Base-by-base conservation (phyloP, 2,888 invertebrate species). In the Cryptophagus acutangulus region DNA sequence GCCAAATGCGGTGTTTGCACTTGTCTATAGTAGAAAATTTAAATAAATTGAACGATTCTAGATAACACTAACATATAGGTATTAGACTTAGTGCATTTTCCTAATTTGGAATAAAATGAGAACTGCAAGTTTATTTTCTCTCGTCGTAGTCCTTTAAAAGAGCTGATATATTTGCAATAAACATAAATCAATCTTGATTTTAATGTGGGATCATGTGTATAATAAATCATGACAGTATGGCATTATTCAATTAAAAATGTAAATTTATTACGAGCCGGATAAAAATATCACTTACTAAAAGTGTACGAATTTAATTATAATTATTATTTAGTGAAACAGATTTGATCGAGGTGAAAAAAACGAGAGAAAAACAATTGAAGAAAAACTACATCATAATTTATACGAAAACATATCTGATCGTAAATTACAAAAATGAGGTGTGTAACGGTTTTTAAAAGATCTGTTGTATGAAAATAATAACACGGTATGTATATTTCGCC, bases 181-280 rank as follows among this genome's bases (percentile, higher is more conserved):
- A 5, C 8, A 38, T 38, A 38, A 37, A 41, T 38, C 41, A 37
- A 41, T 33, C 31, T 33, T 25, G 17, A 28, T 37, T 41, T 20
- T 37, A n/a, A 29, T 34, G 41, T 38, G 34, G 37, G 29, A 37
- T 41, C 41, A 41, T 28, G 41, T 26, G 14, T 14, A 26, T 34
- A 41, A 37, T 41, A 41, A 41, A 41, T 43, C 38, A 35, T 36
- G 40, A 40, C 43, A 43, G 33, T 15, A 14, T 26, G 39, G 29
- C 39, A 43, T 40, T 43, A 40, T 43, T 40, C 43, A 43, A 43
- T 43, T 43, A 43, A 43, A 43, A 43, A 43, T 43, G 43, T 36
- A 40, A 40, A 43, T 43, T 38, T 33, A 41, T 35, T 36, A 16
- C 36, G 8, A 15, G 16, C 10, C 26, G 10, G 36, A 30, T 36